Base-by-base conservation (phyloP, 2,888 invertebrate species). In the Andrena dorsata region DNA sequence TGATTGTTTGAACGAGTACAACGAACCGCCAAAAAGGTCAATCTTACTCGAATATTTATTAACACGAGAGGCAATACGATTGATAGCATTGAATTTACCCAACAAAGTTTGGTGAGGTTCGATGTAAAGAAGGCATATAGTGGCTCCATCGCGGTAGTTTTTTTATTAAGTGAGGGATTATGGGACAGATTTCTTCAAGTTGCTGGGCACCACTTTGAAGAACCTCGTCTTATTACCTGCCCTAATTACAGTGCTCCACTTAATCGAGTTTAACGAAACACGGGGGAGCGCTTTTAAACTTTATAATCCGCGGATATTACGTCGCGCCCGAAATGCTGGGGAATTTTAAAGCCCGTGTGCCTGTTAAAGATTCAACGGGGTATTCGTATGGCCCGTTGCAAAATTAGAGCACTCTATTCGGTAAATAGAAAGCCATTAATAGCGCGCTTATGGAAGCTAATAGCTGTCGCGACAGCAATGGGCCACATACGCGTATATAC, bases 251-350 rank as follows among this genome's bases (percentile, higher is more conserved):
- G 30, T 53, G 20, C 32, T 13, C 35, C 23, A 16, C n/a, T 66
- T 66, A 41, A 49, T 49, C 65, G 28, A 56, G 65, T 66, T 66
- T n/a, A 16, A 61, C 65, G 49, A 49, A 65, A 49, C 20, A 28
- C 8, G n/a, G 49, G 2, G 41, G 16, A 47, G n/a, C 20, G 56
- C 56, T 56, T 26, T 56, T 26, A 56, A 56, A 23, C 56, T 23
- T n/a, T 26, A 23, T 26, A 56, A 56, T 56, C 56, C 56, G 10
- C 10, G 56, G 20, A 23, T 26, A 56, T 56, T 56, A 56, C 23
- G 20, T 5, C 13, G 41, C 41, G 53, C 8, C 10, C 26, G 56
- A 23, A 56, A 56, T 56, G 10, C 56, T 23, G 56, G 1, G 13
- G 51, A 5, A 56, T 56, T 56, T 56, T 26, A 56, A 56, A 56